Base-by-base conservation (phyloP, 2,888 invertebrate genomes). In the Acanthopleura granulata region DNA sequence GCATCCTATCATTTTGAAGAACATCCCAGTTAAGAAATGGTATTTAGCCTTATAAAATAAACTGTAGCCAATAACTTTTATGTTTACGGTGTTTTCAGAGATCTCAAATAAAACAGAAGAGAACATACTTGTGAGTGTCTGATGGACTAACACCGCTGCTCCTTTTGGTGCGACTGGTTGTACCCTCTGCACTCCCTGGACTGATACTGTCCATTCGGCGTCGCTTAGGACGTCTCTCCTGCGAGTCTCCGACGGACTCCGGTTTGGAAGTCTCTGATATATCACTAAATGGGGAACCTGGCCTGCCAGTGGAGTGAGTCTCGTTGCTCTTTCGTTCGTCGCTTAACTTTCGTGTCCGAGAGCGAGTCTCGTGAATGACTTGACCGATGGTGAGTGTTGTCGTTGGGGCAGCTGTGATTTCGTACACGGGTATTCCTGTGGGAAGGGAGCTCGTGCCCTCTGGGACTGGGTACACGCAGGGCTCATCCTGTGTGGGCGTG, bases 221-320 rank as follows among this genome's bases (percentile, higher is more conserved):
- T 40, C 62, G 40, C 49, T 27, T 51, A 11, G 71, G 25, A 25
- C 71, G 71, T 62, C 70, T 75, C 62, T 75, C 75, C 49, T 61
- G 61, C 12, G 72, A 15, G 15, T 61, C 62, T 30, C 71, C 75
- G n/a, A 72, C 49, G 25, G 71, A 72, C 18, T 69, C 77, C 16
- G 76, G 76, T 72, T 80, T 81, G 6, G 81, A 77, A 14, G 78
- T 79, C 22, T 83, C 82, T n/a, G 82, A 83, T 22, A 81, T 79
- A 74, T 84, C 83, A 74, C 84, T 84, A 73, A 80, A 81, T 1
- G 84, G 84, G 25, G 81, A 82, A 6, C 72, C 76, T 15, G 78
- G 73, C 40, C 79, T 62, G 18, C 74, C 77, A 25, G 62, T 73
- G 12, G 66, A 57, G 16, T 50, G n/a, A 12, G 77, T 74, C n/a